These are phyloP conservation scores for Cotesia vestalis DNA, from an alignment of 1,140 invertebrate species.

Conservation along the genomic window DNA sequence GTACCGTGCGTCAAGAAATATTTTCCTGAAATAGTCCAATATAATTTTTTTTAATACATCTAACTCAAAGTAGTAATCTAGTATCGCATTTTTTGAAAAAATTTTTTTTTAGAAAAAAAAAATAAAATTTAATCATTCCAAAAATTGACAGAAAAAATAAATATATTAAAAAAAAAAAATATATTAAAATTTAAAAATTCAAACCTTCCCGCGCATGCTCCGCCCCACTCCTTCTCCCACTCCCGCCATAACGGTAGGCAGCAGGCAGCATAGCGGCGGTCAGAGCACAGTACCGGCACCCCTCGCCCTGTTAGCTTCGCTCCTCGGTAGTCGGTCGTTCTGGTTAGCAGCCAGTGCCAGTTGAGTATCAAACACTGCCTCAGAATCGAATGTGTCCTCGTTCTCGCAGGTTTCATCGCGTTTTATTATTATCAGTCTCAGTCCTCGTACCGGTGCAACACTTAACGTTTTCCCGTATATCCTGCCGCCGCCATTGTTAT, in stretches of 20 bases:
- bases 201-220: background rate
- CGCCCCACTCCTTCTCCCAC: slow-evolving; percentile 24
- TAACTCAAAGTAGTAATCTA: no score
- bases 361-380: slow-evolving; percentile 2
- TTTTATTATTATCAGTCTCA: slow-evolving; percentile 21
- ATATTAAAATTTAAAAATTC: background rate
- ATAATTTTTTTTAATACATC: no score
- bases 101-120: no score
- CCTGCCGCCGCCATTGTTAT: slow-evolving; percentile 33
- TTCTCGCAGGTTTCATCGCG: slow-evolving; percentile 28
- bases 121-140: no score
- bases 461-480: slow-evolving; percentile 34
- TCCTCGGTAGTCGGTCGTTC: slow-evolving; percentile 12
- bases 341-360: background rate
- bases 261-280: no score
- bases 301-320: slow-evolving; percentile 12
- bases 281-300: background rate
- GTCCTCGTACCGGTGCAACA: slow-evolving; percentile 30
- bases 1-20: no score
- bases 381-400: slow-evolving; percentile 45
- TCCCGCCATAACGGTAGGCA: background rate
- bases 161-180: no score
- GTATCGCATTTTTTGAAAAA: no score
- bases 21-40: no score
- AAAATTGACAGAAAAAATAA: no score